phyloP scores from a whole-genome alignment of 92 coral and sea anemone species.

The Galaxea fascicularis region DNA sequence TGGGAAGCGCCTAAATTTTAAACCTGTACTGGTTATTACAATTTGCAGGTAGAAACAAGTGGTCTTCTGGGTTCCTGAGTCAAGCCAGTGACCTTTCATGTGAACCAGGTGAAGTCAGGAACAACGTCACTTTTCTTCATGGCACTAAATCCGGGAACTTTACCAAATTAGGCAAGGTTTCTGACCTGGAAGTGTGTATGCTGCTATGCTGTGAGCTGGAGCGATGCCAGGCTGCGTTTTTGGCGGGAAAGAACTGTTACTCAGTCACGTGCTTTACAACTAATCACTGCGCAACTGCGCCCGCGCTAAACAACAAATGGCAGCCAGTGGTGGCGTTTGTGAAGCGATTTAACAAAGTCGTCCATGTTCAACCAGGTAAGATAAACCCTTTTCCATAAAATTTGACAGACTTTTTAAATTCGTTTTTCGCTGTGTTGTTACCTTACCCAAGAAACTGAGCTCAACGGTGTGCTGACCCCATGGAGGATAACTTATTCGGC shows the following conservation, averaged over 20 bases:
- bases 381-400: not conserved
- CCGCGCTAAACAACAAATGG: slow-evolving; percentile 89
- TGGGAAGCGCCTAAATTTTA: not conserved
- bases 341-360: slow-evolving; percentile 47
- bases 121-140: slow-evolving; percentile 92
- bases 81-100: slow-evolving; percentile 72
- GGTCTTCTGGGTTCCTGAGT: slow-evolving; percentile 71
- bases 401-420: not conserved
- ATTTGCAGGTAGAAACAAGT: slow-evolving; percentile 24
- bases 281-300: slow-evolving; percentile 93
- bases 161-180: slow-evolving; percentile 85
- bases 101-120: slow-evolving; percentile 69
- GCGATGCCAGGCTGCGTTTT: slow-evolving; percentile 90
- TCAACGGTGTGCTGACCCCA: too few relatives aligned
- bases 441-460: too few relatives aligned
- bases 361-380: slow-evolving; percentile 41
- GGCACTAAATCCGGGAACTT: slow-evolving; percentile 93
- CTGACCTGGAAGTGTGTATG: slow-evolving; percentile 92
- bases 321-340: slow-evolving; percentile 84
- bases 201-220: slow-evolving; percentile 90
- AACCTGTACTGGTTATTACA: not conserved
- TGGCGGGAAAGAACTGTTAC: slow-evolving; percentile 82
- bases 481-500: too few relatives aligned
- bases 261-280: slow-evolving; percentile 85
- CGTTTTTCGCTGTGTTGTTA: too few relatives aligned